phyloP scores from a whole-genome alignment of 92 coral and sea anemone genomes.

The Virgularia gustaviana region DNA sequence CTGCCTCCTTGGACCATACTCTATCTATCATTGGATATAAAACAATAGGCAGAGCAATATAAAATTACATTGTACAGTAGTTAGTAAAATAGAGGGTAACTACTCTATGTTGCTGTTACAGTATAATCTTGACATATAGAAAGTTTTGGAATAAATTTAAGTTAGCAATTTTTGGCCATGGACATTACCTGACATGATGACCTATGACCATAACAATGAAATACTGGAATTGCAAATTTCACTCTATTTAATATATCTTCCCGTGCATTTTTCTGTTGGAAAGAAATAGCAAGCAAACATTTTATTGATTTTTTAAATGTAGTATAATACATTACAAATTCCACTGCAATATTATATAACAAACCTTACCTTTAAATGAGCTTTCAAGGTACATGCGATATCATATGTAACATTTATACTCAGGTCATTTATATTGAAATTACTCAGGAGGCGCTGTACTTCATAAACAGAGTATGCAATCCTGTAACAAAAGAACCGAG shows the following conservation, averaged over 20 bases:
- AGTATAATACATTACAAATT: background rate
- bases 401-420: constrained; percentile 45
- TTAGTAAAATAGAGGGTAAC: no score
- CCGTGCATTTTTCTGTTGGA: constrained; percentile 25
- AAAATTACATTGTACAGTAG: background rate
- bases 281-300: background rate
- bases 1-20: constrained; percentile 57
- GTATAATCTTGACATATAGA: background rate
- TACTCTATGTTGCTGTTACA: no score
- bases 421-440: background rate
- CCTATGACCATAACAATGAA: constrained; percentile 69
- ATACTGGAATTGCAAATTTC: constrained; percentile 50
- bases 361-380: constrained; percentile 43
- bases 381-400: constrained; percentile 38
- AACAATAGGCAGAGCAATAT: background rate
- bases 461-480: constrained; percentile 58
- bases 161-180: no score
- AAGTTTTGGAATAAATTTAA: background rate
- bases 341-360: background rate
- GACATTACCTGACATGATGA: constrained; percentile 66
- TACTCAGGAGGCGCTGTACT: constrained; percentile 24
- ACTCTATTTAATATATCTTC: constrained; percentile 5
- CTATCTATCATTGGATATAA: constrained; percentile 22
- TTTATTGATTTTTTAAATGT: background rate
- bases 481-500: constrained; percentile 21